Conservation (phyloP, 30 jellyfish, hydroid and myxozoan genomes). For the Rhopilema esculentum region DNA sequence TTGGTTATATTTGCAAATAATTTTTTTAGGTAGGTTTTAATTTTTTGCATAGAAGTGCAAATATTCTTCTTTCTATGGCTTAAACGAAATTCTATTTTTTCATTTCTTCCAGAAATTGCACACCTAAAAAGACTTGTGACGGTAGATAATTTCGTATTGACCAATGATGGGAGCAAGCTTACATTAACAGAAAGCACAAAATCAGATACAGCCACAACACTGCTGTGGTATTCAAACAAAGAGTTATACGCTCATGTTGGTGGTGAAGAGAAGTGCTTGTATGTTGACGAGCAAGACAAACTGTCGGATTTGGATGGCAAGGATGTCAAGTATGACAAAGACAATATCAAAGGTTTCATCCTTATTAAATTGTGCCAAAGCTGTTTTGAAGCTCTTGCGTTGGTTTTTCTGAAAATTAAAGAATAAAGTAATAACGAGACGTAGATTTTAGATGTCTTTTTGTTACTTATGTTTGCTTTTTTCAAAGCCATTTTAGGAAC, state of each 20-base stretch:
- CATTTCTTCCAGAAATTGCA: not conserved
- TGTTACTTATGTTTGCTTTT: too few species aligned
- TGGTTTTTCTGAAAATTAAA: not conserved
- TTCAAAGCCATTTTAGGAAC: too few species aligned
- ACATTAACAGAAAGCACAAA: not conserved
- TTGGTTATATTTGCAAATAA: not conserved
- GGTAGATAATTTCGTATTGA: not conserved
- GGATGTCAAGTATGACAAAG: conserved; percentile 6
- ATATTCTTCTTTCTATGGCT: too few species aligned
- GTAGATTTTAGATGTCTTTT: too few species aligned
- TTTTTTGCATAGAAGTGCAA: too few species aligned
- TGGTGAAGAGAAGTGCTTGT: not conserved
- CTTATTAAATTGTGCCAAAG: too few species aligned
- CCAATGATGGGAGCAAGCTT: conserved; percentile 14
- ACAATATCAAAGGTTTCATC: not conserved
- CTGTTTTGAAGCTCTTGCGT: too few species aligned
- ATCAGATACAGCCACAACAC: not conserved
- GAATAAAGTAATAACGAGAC: too few species aligned
- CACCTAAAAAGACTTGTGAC: not conserved
- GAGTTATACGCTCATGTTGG: not conserved
- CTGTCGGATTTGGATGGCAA: not conserved
- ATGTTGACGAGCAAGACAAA: conserved; percentile 15
- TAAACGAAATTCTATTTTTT: too few species aligned
- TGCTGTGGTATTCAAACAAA: conserved; percentile 6
- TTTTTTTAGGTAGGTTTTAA: too few species aligned